These are phyloP conservation scores for Sciurus carolinensis DNA, from an alignment of 2,797 vertebrate species.

Conservation along the genomic window DNA sequence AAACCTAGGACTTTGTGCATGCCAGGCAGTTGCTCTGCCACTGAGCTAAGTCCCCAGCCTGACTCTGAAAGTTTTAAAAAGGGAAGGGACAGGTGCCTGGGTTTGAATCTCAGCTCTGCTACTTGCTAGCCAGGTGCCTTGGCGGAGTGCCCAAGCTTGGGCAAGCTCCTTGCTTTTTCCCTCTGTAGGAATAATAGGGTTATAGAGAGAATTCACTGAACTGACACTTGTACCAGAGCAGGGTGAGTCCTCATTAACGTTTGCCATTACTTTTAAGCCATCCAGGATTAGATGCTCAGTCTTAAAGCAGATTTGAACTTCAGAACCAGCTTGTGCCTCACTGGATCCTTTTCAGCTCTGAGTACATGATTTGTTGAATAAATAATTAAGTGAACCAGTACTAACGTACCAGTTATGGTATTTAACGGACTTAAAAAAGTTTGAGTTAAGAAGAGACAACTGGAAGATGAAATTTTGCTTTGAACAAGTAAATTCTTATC, in stretches of 20 bases:
- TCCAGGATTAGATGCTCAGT: not conserved
- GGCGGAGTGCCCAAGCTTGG: not conserved
- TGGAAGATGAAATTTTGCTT: not conserved
- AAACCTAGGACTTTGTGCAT: not conserved
- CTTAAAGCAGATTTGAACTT: conserved; percentile 16
- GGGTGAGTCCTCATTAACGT: not conserved
- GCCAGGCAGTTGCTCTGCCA: not conserved
- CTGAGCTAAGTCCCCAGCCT: not conserved
- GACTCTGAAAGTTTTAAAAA: not conserved
- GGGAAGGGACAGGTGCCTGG: not conserved
- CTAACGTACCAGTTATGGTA: not conserved
- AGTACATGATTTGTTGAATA: conserved; percentile 23
- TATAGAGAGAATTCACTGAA: not conserved
- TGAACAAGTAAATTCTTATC: conserved; percentile 27
- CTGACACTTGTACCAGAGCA: not conserved
- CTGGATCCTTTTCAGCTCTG: not conserved
- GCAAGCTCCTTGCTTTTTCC: not conserved
- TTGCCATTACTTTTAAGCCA: not conserved
- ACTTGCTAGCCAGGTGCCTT: not conserved
- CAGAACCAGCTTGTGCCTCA: not conserved
- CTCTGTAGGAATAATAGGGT: not conserved
- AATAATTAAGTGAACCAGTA: conserved; percentile 39
- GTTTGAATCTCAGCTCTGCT: not conserved
- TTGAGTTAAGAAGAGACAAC: not conserved
- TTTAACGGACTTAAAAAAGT: not conserved